Conservation (phyloP, 2,797 vertebrate species). For the Zenarchopterus dispar region DNA sequence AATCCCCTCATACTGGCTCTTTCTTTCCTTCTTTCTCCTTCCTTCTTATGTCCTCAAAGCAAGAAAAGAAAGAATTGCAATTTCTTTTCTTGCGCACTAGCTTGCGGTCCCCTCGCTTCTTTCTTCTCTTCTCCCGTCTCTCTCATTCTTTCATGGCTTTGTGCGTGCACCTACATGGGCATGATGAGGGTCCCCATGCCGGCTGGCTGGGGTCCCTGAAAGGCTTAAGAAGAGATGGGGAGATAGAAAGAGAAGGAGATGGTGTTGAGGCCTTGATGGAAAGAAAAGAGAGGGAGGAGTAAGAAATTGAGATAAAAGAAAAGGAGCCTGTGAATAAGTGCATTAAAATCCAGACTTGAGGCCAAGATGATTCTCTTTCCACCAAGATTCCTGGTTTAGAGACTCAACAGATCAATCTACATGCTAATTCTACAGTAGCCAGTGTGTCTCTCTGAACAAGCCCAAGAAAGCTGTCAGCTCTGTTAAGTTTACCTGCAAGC, state of each 20-base stretch:
- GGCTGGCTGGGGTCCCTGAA: constrained; percentile 69
- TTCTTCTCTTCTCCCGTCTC: constrained; percentile 66
- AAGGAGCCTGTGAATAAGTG: constrained; percentile 58
- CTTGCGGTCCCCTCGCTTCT: constrained; percentile 65
- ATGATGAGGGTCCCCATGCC: constrained; percentile 77
- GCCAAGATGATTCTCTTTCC: constrained; percentile 62
- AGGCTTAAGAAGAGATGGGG: constrained; percentile 68
- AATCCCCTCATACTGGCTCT: constrained; percentile 88
- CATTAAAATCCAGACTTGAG: constrained; percentile 61
- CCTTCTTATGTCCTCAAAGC: constrained; percentile 76
- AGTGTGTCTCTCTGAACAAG: constrained; percentile 21
- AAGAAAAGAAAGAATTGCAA: constrained; percentile 84
- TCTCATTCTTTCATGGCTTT: constrained; percentile 79
- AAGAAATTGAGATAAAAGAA: constrained; percentile 71
- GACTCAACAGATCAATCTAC: constrained; percentile 57
- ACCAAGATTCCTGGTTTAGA: constrained; percentile 37
- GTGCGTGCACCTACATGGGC: constrained; percentile 78
- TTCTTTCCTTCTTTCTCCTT: constrained; percentile 83
- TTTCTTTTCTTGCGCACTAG: constrained; percentile 74
- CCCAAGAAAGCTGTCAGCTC: constrained; percentile 20
- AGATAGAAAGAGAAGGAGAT: constrained; percentile 48
- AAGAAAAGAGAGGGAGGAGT: constrained; percentile 67
- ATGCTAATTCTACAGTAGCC: constrained; percentile 67
- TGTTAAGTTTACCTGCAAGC: constrained; percentile 14
- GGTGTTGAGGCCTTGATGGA: constrained; percentile 55